Evolutionary conservation across 2,888 invertebrate genomes (phyloP), one percentile per base, ranked within the genome.

Genomic region (Shargacucullia verbasci): DNA sequence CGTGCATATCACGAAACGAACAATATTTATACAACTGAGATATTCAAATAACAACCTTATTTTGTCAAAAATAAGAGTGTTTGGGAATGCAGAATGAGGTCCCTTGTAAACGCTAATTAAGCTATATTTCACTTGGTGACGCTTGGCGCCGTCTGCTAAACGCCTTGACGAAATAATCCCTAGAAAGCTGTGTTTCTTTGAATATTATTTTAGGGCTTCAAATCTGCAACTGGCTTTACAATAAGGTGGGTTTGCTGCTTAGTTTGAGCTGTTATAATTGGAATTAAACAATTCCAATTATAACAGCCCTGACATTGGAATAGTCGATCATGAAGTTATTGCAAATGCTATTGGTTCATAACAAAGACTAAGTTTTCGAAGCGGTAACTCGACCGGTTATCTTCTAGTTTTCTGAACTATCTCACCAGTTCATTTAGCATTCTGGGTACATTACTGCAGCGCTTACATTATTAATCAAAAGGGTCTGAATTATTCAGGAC

Each of bases 71-170:
- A 74, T 84, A 82, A 76, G 62, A 64, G 52, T 67, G 59, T 70
- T 53, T 53, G 27, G 48, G 53, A 60, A 67, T 47, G 70, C 35
- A 75, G 58, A 49, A 50, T 55, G 59, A 62, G 38, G 71, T 67
- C 67, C 76, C 50, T 69, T 82, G 85, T 81, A 83, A 80, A 81
- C 80, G 85, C 87, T 91, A 91, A 92, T 92, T 90, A 91, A 89
- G 88, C 81, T 76, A 89, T 90, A 90, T 89, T 86, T 91, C 87
- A 88, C 82, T 77, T 80, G 76, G 80, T 81, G 90, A 86, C 87
- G 80, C 81, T 75, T 75, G 87, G 90, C 89, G 90, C 91, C 88
- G 86, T 82, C 87, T 84, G 79, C 80, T 89, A 87, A 89, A 86
- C 83, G 85, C 85, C 82, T 87, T 90, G 88, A 89, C 81, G 87